phyloP scores from a whole-genome alignment of 2,888 invertebrate genomes.

The Eristalis arbustorum region DNA sequence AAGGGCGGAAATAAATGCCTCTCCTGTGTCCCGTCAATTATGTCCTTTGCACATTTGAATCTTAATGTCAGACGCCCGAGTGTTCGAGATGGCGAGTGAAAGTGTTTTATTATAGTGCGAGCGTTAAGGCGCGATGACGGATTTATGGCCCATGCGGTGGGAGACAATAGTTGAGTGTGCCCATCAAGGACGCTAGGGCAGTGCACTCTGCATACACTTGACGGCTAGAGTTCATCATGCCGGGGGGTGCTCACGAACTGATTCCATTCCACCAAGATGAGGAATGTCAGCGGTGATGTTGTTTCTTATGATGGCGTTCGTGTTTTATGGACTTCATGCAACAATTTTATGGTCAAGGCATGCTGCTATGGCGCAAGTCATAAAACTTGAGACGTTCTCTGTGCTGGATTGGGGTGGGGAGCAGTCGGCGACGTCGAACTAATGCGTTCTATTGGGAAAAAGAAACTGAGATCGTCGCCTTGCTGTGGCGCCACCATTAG shows the following conservation, averaged over 20 bases:
- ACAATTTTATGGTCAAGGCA: background rate
- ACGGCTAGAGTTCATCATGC: background rate
- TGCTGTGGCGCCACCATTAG: too few species aligned
- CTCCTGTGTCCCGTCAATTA: conserved; percentile 65
- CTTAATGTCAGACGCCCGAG: conserved; percentile 50
- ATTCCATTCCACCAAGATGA: background rate
- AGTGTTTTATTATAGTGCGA: conserved; percentile 57
- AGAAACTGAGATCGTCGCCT: too few species aligned
- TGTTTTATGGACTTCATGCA: background rate
- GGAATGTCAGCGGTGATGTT: background rate
- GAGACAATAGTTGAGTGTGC: conserved; percentile 51
- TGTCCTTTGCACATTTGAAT: conserved; percentile 62
- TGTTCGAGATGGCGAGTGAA: conserved; percentile 50
- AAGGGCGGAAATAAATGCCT: conserved; percentile 57
- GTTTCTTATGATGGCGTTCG: background rate
- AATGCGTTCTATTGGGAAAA: too few species aligned
- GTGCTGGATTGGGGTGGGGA: too few species aligned
- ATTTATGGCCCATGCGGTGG: conserved; percentile 41
- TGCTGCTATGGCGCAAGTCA: background rate
- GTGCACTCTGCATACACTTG: background rate
- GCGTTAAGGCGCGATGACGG: conserved; percentile 33
- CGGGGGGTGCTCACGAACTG: background rate
- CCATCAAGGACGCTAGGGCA: conserved; percentile 51
- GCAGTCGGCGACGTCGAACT: too few species aligned
- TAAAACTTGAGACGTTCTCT: too few species aligned